Evolutionary conservation across 2,797 vertebrate species (phyloP).

Genomic region (Diceros bicornis): DNA sequence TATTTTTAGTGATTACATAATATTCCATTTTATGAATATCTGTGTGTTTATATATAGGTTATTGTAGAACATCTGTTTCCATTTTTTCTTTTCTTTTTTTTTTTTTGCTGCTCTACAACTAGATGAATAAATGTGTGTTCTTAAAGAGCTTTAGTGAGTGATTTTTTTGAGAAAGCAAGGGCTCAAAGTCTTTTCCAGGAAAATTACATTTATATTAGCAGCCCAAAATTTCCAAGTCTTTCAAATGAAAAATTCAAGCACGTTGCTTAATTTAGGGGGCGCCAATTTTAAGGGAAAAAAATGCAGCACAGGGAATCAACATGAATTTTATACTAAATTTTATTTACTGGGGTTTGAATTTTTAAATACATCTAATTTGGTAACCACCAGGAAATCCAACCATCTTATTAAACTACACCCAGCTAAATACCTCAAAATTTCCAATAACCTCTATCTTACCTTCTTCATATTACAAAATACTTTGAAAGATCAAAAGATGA

Average conservation of each 20-base stretch:
- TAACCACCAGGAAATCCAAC: conserved; percentile 47
- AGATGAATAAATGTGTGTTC: conserved; percentile 62
- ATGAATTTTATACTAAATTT: conserved; percentile 62
- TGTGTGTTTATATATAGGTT: not conserved
- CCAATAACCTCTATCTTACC: conserved; percentile 42
- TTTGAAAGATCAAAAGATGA: conserved; percentile 46
- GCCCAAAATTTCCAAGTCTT: conserved; percentile 65
- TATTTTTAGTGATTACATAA: conserved; percentile 19
- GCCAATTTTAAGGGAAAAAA: conserved; percentile 56
- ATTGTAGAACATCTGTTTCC: not conserved
- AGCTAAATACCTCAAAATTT: conserved; percentile 50
- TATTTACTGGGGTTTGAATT: conserved; percentile 49
- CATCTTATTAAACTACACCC: conserved; percentile 43
- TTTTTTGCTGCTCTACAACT: conserved; percentile 14
- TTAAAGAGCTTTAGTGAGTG: conserved; percentile 27
- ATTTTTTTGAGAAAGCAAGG: conserved; percentile 58
- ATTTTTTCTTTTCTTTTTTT: not conserved
- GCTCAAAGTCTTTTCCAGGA: conserved; percentile 66
- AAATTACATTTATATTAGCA: conserved; percentile 65
- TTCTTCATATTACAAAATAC: conserved; percentile 58
- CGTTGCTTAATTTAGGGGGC: not conserved
- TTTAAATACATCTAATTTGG: conserved; percentile 56
- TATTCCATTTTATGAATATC: not conserved
- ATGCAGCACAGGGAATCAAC: not conserved
- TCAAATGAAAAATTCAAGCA: conserved; percentile 57